A percentile compares a stretch with the other conserved stretches of the same genome.
Conservation (phyloP, 1,140 invertebrate genomes). For the Trichonephila clavipes region DNA sequence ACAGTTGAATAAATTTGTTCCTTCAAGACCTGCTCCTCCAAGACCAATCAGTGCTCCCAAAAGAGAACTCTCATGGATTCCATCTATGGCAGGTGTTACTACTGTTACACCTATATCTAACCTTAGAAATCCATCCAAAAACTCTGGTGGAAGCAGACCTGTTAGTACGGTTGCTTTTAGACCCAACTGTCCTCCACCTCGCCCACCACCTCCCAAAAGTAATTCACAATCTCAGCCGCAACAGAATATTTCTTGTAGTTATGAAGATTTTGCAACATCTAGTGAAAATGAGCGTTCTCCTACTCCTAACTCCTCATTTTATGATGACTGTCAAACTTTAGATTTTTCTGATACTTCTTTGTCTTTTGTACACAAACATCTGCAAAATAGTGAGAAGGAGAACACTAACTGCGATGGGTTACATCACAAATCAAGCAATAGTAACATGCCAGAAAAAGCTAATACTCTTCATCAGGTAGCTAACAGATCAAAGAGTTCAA, state of each 20-base stretch:
- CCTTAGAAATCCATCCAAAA: conserved; percentile 89
- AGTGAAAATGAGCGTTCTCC: conserved; percentile 49
- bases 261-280: conserved; percentile 13
- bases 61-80: conserved; percentile 61
- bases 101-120: conserved; percentile 83
- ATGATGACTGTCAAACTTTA: conserved; percentile 74
- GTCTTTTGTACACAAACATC: conserved; percentile 63
- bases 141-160: conserved; percentile 83
- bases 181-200: conserved; percentile 85
- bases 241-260: background rate
- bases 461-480: background rate
- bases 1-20: conserved; percentile 82
- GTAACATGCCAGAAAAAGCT: background rate
- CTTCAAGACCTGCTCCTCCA: conserved; percentile 81
- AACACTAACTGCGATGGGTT: conserved; percentile 17
- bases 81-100: conserved; percentile 80
- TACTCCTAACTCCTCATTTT: conserved; percentile 63
- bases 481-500: background rate
- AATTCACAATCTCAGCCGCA: conserved; percentile 76
- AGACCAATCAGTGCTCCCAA: conserved; percentile 71
- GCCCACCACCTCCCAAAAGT: conserved; percentile 81
- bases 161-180: conserved; percentile 85
- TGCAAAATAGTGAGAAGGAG: conserved; percentile 32
- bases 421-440: background rate
- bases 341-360: conserved; percentile 58